Base-by-base conservation (phyloP, 2,797 vertebrate genomes). In the Salarias fasciatus region DNA sequence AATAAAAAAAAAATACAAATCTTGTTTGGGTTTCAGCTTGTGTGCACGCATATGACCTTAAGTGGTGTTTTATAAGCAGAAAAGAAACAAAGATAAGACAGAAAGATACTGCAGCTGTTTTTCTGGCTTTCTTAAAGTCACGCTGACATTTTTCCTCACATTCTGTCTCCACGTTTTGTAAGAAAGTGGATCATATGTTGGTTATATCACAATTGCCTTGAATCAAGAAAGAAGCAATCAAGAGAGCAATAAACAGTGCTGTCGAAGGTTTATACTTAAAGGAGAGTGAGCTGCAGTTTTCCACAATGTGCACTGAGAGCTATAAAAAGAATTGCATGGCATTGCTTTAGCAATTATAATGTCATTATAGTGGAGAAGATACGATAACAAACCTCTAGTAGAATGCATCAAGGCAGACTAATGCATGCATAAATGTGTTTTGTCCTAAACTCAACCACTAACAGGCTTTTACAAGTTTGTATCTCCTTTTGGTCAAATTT, bases 181-280 rank as follows among this genome's bases (percentile, higher is more conserved):
- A 67, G 45, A 44, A 66, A 29, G 43, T 82, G 28, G 0, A 38
- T 57, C 50, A 45, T 69, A 50, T 73, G 62, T 63, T 5, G n/a
- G 51, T 46, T 0, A 11, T 62, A 61, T 61, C 57, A 44, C 61
- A 8, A 0, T 7, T 33, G 60, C 56, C 47, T 73, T 47, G 48
- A 70, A 44, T 66, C 30, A 61, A 65, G 53, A 75, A 63, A 56
- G 57, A 84, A 75, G 43, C 46, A 71, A 76, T 80, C 50, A 59
- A 1, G 7, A n/a, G 36, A 41, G 35, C 10, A 35, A 37, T 3
- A 33, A 46, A 52, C 1, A 1, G 28, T n/a, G 7, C 18, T 3
- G 50, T 36, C 15, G 50, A 52, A 46, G 64, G 49, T 65, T 85
- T 70, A 82, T 57, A 53, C 62, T 70, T 40, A 31, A 37, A 57